Base-by-base conservation (phyloP, 2,888 invertebrate species). In the Xanthorhoe spadicearia region DNA sequence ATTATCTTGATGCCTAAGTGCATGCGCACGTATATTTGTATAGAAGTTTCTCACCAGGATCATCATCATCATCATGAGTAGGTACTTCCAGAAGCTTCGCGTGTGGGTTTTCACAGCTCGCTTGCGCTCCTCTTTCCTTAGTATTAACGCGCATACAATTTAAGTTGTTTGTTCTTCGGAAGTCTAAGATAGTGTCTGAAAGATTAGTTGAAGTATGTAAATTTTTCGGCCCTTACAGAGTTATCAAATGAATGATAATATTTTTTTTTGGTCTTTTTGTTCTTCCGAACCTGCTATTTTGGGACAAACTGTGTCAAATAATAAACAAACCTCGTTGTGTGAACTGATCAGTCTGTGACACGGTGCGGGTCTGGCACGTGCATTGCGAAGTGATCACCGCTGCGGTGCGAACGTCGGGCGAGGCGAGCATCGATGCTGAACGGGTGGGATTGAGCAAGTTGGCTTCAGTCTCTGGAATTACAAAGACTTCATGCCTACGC, bases 321-420 rank as follows among this genome's bases (percentile, higher is more conserved):
- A 23, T 23, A 23, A 23, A 23, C 23, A 23, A 3, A 23, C 23
- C 23, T 23, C 23, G 23, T 23, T 62, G 58, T 13, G 51, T 62
- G 17, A 59, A 55, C 46, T 56, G 55, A 9, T 66, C 62, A n/a
- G 23, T 32, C 18, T 38, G 15, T 28, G 9, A 49, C 13, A 49
- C 10, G 7, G 10, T 5, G 15, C 18, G 7, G 5, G 19, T 35
- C 18, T 38, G n/a, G n/a, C n/a, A n/a, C n/a, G n/a, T n/a, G n/a
- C n/a, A n/a, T n/a, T n/a, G 58, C n/a, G 66, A 66, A 23, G 73
- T 72, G 54, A 72, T 53, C 7, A 66, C 68, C 5, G 69, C 60
- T 2, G 69, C 68, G 2, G 74, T 75, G 0, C 66, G 68, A 19
- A 71, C 50, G 13, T 59, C 58, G 1, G 69, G 67, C 8, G 69